These are phyloP conservation scores for Ammospiza caudacuta DNA, from an alignment of 2,113 vertebrate genomes.

Conservation along the genomic window DNA sequence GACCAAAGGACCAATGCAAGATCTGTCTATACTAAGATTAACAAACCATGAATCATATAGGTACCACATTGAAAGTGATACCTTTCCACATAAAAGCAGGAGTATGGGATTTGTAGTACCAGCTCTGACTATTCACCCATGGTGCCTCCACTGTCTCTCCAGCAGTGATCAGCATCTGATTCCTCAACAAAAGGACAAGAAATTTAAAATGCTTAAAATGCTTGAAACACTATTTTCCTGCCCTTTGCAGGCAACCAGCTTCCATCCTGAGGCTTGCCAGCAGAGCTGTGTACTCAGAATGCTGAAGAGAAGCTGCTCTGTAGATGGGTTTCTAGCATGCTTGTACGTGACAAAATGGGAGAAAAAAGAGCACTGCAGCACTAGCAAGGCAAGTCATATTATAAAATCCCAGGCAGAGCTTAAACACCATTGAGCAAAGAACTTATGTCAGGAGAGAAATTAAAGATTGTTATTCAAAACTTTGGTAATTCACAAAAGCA, in stretches of 20 bases:
- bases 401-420: background rate
- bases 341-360: constrained; percentile 20
- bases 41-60: background rate
- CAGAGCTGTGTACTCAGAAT: constrained; percentile 20
- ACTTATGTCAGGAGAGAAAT: background rate
- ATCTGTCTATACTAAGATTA: background rate
- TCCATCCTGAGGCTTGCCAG: constrained; percentile 7
- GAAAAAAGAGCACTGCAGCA: background rate
- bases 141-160: background rate
- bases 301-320: background rate
- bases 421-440: background rate
- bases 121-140: background rate
- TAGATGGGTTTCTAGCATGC: background rate
- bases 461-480: constrained; percentile 18
- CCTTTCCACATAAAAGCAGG: background rate
- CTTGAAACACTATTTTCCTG: constrained; percentile 8
- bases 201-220: background rate
- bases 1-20: background rate
- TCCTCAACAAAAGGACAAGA: background rate
- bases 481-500: background rate
- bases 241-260: constrained; percentile 10
- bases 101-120: background rate
- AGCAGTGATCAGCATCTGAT: background rate
- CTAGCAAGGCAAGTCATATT: background rate
- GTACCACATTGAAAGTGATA: background rate